A percentile compares a stretch with the other conserved stretches of the same genome.
phyloP scores from a whole-genome alignment of 2,113 vertebrate species.

The Jacana jacana region DNA sequence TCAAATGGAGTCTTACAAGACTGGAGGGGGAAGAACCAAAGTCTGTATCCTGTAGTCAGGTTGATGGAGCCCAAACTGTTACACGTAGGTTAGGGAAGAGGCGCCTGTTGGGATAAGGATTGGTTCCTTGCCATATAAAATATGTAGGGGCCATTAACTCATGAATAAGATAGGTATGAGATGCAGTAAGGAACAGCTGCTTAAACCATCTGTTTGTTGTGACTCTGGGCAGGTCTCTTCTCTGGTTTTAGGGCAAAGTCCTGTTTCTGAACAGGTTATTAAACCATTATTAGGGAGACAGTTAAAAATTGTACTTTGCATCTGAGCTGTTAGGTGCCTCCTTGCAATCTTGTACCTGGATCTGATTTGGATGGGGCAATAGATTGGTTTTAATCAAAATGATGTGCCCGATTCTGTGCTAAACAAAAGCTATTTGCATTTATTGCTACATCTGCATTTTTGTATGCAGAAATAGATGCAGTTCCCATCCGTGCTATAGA shows the following conservation, averaged over 20 bases:
- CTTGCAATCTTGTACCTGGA: neutral
- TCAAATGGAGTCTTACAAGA: neutral
- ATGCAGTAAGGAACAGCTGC: neutral
- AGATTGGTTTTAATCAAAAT: neutral
- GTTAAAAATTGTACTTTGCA: neutral
- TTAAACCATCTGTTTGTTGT: neutral
- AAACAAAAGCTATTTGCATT: fast-evolving
- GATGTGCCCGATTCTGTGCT: neutral
- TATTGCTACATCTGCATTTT: neutral
- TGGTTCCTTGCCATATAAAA: neutral
- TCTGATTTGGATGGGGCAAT: neutral
- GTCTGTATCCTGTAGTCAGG: neutral
- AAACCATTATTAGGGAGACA: neutral
- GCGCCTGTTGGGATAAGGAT: neutral
- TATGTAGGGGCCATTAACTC: neutral
- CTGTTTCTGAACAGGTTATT: neutral
- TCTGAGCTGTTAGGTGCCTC: neutral
- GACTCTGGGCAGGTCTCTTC: neutral
- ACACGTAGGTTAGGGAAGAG: too few relatives aligned
- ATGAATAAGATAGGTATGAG: neutral
- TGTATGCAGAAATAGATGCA: neutral
- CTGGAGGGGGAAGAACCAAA: neutral
- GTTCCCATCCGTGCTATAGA: neutral
- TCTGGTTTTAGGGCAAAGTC: neutral
- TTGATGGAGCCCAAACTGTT: neutral